Conservation (phyloP, 2,888 invertebrate species). For the Sepioteuthis lessoniana region DNA sequence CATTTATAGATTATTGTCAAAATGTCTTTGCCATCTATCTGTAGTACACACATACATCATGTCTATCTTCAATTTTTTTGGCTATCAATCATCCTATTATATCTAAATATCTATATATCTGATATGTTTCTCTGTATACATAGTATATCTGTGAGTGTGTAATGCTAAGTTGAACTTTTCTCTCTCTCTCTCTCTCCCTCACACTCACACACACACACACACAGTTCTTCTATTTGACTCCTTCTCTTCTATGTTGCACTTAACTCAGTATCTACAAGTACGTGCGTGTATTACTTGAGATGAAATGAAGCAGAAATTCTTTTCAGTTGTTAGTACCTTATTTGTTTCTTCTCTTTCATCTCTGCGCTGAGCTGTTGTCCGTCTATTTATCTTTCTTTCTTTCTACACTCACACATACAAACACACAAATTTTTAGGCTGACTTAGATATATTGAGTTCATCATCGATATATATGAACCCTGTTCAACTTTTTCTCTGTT, state of each 20-base stretch:
- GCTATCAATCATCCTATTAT: no score
- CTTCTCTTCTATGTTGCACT: not conserved
- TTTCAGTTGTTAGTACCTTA: not conserved
- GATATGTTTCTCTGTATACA: no score
- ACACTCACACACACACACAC: no score
- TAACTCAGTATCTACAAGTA: not conserved
- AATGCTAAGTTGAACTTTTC: not conserved
- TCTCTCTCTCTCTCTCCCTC: no score
- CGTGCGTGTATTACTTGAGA: not conserved
- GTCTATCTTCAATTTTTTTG: no score
- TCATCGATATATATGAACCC: not conserved
- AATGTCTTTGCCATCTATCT: no score
- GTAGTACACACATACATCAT: no score
- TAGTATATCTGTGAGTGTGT: no score
- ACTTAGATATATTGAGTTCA: not conserved
- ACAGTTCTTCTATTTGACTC: no score
- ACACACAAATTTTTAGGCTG: not conserved
- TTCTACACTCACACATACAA: not conserved
- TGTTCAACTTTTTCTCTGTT: not conserved
- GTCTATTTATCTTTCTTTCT: not conserved
- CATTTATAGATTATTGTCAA: no score
- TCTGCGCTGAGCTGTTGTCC: not conserved
- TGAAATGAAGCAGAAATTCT: not conserved
- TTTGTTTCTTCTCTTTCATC: not conserved
- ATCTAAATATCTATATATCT: no score